Conservation (phyloP, 1,140 invertebrate species). For the Paramacrobiotus metropolitanus region DNA sequence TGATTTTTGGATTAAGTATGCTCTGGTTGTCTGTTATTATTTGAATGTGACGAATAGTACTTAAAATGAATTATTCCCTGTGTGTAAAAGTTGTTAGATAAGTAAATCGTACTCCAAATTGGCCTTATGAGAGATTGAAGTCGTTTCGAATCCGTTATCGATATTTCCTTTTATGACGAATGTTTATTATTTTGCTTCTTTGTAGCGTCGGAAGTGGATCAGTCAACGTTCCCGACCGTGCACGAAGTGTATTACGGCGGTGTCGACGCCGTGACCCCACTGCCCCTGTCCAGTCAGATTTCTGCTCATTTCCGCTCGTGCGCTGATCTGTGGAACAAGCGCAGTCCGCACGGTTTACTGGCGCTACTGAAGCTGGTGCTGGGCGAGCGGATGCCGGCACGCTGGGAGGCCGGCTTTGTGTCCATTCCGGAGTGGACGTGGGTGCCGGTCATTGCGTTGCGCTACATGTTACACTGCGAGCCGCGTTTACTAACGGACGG, state of each 20-base stretch:
- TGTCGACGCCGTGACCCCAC: neutral
- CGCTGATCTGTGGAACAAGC: neutral
- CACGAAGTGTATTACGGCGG: neutral
- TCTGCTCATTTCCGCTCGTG: neutral
- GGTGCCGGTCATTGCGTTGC: constrained; percentile 1
- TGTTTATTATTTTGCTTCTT: no score
- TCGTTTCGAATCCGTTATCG: no score
- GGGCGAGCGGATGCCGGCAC: neutral
- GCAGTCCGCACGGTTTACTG: neutral
- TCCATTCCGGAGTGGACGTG: neutral
- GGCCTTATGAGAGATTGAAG: no score
- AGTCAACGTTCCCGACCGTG: no score
- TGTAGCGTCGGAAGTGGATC: no score
- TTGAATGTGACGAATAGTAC: no score
- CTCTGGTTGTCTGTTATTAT: no score
- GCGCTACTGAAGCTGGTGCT: neutral
- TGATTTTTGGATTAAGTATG: neutral
- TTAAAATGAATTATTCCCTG: no score
- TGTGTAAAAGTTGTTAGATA: no score
- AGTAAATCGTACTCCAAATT: no score
- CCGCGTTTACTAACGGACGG: neutral
- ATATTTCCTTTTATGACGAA: no score
- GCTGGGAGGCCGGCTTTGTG: neutral
- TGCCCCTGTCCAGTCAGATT: neutral
- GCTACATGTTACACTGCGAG: neutral